Conservation (phyloP, 1,140 invertebrate genomes). For the Venustaconcha ellipsiformis region DNA sequence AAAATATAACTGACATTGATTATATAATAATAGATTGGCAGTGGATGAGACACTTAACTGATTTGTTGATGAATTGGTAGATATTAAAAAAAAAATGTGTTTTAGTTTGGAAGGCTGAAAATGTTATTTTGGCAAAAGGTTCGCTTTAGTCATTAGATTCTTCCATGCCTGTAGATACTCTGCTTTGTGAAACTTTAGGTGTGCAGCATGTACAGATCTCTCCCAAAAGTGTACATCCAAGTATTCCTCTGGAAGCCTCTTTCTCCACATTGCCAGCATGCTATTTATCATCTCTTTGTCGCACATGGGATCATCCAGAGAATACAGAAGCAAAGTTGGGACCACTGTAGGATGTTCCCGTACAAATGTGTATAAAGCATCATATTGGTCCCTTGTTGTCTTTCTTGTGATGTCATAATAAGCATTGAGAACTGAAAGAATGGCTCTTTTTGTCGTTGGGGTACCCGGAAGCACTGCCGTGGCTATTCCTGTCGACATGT, state of each 20-base stretch:
- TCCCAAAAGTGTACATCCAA: constrained; percentile 30
- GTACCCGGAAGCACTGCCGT: constrained; percentile 18
- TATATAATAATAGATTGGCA: too few species aligned
- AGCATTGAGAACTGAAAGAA: constrained; percentile 18
- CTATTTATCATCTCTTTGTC: constrained; percentile 18
- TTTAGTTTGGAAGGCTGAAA: too few species aligned
- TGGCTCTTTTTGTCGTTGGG: constrained; percentile 9
- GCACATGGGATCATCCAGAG: constrained; percentile 44
- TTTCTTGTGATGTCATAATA: constrained; percentile 35
- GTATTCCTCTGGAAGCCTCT: constrained; percentile 17
- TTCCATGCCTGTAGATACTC: constrained; percentile 36
- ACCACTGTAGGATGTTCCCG: constrained; percentile 29
- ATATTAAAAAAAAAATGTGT: too few species aligned
- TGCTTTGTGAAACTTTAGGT: constrained; percentile 34
- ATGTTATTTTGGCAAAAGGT: too few species aligned
- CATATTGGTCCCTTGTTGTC: constrained; percentile 33
- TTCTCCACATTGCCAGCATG: constrained; percentile 29
- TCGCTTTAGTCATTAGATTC: constrained; percentile 26
- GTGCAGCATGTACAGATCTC: constrained; percentile 42
- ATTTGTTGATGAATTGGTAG: too few species aligned
- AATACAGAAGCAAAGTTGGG: constrained; percentile 38
- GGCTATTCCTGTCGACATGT: constrained; percentile 40
- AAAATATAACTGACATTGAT: too few species aligned
- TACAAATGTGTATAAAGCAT: constrained; percentile 32
- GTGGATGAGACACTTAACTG: too few species aligned